Conservation (phyloP, 2,797 vertebrate genomes). For the Micrastur ruficollis region DNA sequence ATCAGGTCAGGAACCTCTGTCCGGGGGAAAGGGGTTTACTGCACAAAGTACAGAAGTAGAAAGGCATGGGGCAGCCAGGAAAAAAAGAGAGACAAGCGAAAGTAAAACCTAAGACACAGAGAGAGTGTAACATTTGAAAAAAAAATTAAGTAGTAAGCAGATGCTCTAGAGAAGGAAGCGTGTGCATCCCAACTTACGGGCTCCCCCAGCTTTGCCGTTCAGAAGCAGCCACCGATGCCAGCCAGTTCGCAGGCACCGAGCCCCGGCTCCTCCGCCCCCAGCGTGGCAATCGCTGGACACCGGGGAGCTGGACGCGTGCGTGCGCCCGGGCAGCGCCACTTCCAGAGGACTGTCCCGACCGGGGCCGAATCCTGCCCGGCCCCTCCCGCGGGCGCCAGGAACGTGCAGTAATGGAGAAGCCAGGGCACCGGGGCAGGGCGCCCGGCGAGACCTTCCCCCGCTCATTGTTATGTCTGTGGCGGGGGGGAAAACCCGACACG, state of each 20-base stretch:
- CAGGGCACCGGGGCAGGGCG: not conserved
- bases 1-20: not conserved
- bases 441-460: not conserved
- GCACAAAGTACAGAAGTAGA: not conserved
- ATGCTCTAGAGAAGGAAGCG: not conserved
- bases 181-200: not conserved
- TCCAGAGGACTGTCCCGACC: not conserved
- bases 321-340: not conserved
- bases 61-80: not conserved
- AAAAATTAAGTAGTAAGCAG: not conserved
- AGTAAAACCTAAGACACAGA: not conserved
- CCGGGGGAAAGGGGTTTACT: not conserved
- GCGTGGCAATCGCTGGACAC: fast-evolving
- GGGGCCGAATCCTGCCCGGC: not conserved
- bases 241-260: fast-evolving
- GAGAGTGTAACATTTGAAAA: not conserved
- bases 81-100: not conserved
- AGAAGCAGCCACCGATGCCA: fast-evolving
- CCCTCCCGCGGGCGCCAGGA: not conserved
- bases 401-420: not conserved
- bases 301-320: not conserved
- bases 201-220: not conserved
- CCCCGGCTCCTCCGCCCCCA: not conserved
- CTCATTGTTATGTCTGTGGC: not conserved
- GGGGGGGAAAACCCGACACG: not conserved